Evolutionary conservation across 2,797 vertebrate species (phyloP), one percentile per base, ranked within the genome.

Genomic region (Xyrichtys novacula): DNA sequence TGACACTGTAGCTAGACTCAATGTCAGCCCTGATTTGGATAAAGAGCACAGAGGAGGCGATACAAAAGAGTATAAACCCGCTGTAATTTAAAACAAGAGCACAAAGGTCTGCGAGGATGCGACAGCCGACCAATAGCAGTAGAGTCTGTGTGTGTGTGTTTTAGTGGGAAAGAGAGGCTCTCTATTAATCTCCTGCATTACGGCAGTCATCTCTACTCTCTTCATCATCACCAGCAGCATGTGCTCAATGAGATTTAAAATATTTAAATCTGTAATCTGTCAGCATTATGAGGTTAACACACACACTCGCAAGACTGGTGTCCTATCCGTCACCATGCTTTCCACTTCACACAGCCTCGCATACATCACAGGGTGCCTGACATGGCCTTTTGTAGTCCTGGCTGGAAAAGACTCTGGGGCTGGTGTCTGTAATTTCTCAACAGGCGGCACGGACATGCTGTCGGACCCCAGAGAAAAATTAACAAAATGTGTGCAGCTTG

Each of bases 221-320:
- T 88, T 89, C 84, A 89, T 91, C 90, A 92, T 91, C 90, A 92
- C 75, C 55, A 76, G 80, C 80, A 85, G 77, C 83, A 89, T 89
- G 85, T 86, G 85, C 85, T 90, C 85, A 55, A 63, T 67, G 81
- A 91, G 91, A 91, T 91, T 91, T 93, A 84, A 94, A 94, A 94
- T 93, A 93, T 94, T 94, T 91, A 93, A 93, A 94, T 92, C 85
- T 91, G 84, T 90, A 92, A 92, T 93, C 92, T 92, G 89, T 91
- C 91, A 90, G 90, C 84, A 90, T 91, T 92, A 91, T 81, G 82
- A 89, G 81, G 89, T 87, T 92, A 90, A 87, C 87, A 74, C 75
- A 80, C 83, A 84, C 76, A 84, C 76, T 77, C 69, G 17, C 78
- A 83, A 86, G 81, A 83, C 85, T 65, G 70, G 68, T 61, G 81